Evolutionary conservation across 2,888 invertebrate genomes (phyloP).

Genomic region (Diaphora mendica): DNA sequence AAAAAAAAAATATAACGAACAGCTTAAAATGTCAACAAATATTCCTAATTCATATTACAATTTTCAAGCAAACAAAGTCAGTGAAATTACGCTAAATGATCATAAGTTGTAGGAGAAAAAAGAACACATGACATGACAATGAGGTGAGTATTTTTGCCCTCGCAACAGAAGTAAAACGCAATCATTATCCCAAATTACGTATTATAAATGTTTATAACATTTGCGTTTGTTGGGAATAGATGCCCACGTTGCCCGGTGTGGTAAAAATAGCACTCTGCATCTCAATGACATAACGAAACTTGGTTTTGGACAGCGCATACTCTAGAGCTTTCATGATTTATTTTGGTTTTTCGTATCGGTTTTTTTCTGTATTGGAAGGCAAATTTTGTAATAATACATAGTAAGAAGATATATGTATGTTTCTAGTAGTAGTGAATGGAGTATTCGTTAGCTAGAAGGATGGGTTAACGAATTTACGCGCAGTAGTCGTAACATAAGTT

Average conservation of each 20-base stretch:
- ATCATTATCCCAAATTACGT: constrained; percentile 41
- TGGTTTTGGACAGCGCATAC: constrained; percentile 56
- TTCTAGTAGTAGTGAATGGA: neutral
- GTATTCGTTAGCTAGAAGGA: constrained; percentile 10
- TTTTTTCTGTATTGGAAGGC: neutral
- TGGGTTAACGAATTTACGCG: constrained; percentile 10
- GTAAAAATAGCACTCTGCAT: constrained; percentile 68
- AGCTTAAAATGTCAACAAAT: neutral
- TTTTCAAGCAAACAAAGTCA: neutral
- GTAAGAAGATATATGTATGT: too few relatives aligned
- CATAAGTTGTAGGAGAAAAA: constrained; percentile 7
- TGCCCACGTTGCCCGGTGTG: constrained; percentile 59
- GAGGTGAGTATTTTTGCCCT: constrained; percentile 28
- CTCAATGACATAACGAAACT: constrained; percentile 61
- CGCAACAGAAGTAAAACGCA: constrained; percentile 26
- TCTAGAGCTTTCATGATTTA: neutral
- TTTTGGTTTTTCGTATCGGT: constrained; percentile 3
- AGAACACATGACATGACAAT: too few relatives aligned
- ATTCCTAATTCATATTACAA: neutral
- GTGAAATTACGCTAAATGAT: constrained; percentile 9
- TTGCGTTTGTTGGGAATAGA: constrained; percentile 53
- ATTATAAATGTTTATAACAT: constrained; percentile 43
- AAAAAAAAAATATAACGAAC: neutral
- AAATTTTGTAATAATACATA: too few relatives aligned
- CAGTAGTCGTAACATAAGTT: neutral